Base-by-base conservation (phyloP, 2,797 vertebrate species). In the Diglossa cyanea region DNA sequence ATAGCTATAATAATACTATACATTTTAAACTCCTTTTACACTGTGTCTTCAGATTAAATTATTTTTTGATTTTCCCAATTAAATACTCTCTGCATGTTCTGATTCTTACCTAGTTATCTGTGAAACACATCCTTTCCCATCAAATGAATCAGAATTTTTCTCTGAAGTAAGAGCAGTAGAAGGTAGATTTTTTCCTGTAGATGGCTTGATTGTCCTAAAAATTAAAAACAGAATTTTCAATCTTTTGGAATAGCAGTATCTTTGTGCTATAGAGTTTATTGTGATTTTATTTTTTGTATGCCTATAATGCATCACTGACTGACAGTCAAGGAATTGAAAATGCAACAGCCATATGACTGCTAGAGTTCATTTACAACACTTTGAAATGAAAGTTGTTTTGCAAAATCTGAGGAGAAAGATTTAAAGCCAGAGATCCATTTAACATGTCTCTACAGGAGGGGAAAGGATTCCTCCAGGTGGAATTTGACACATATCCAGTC, bases 361-460 rank as follows among this genome's bases (percentile, higher is more conserved):
- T 86, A 82, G n/a, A 37, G 44, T 57, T 61, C 33, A 35, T 53
- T 84, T 25, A 37, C 82, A 82, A 35, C 2, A 10, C 19, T 92
- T 54, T 84, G 83, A 96, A 95, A 89, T 50, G 17, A 92, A 95
- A 90, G 63, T 61, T 74, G 48, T 54, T 84, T 90, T 66, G 39
- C 20, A 61, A 61, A 95, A 97, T 37, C 17, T 13, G 39, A 5
- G 18, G 35, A 85, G 68, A 75, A 77, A 62, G 6, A 68, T 62
- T 94, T 93, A 57, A 77, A 80, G 44, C 13, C 77, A 68, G 40
- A 60, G 11, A 78, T 33, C 11, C 3, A 37, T 79, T 88, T 71
- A 76, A 53, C 33, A 20, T 30, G 63, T 87, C 88, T 33, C 39
- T 81, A 26, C 73, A 58, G 51, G 47, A 93, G 26, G 62, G 3